Evolutionary conservation across 2,888 invertebrate species (phyloP).

Genomic region (Hydraecia micacea): DNA sequence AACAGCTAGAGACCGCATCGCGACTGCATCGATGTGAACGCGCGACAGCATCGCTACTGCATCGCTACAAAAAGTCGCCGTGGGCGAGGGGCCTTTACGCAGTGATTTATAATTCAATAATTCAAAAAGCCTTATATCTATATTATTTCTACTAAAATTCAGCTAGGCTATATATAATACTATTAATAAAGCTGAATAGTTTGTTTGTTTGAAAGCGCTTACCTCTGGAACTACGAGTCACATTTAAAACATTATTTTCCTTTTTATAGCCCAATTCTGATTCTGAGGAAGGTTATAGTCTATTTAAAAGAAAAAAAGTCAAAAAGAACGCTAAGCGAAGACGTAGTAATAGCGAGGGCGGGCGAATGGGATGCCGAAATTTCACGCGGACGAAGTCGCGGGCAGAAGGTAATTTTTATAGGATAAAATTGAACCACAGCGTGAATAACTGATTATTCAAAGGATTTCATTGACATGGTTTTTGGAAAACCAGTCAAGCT

Average conservation of each 20-base stretch:
- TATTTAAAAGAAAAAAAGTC: background rate
- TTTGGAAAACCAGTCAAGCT: background rate
- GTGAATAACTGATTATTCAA: background rate
- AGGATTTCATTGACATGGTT: background rate
- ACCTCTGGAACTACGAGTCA: background rate
- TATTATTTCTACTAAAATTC: constrained; percentile 5
- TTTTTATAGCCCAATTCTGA: background rate
- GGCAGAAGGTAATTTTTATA: background rate
- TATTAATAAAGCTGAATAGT: background rate
- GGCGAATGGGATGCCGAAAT: background rate
- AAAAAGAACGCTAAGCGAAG: background rate
- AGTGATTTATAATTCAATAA: background rate
- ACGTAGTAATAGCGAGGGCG: background rate
- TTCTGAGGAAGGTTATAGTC: background rate
- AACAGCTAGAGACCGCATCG: no score
- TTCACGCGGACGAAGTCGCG: background rate
- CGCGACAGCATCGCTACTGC: no score
- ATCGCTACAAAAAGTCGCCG: no score
- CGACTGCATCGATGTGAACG: no score
- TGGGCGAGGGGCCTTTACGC: no score
- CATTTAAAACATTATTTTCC: no score
- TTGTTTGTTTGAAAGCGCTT: background rate
- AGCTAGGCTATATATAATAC: background rate
- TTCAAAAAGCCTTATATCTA: background rate
- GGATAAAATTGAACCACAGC: background rate